Evolutionary conservation across 2,113 vertebrate species (phyloP), one percentile per base, ranked within the genome.

Genomic region (Chlamydotis undulata): DNA sequence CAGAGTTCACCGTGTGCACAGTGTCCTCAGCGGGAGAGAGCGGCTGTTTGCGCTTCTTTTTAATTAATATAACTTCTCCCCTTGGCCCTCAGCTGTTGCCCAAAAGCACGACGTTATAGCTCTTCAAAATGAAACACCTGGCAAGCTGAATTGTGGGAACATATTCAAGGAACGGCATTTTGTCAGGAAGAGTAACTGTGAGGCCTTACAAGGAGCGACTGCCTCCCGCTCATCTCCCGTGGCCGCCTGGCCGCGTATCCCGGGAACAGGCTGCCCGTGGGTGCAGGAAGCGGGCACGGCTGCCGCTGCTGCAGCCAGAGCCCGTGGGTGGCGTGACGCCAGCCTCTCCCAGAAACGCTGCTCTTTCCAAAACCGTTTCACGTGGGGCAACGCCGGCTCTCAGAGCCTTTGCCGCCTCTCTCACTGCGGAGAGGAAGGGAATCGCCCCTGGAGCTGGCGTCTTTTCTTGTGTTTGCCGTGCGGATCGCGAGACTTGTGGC

Each of bases 101-200:
- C 35, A 7, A 33, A 45, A 73, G 4, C 0, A 3, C 12, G 17
- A 19, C 26, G 29, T 6, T 55, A 4, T 28, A 73, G 31, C 43
- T 69, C n/a, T 55, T 59, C 41, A 39, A 87, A 83, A 92, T 28
- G 71, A 95, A 92, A 57, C 78, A 63, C 50, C 70, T 73, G 75
- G 93, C 87, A 90, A 90, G 59, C 84, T 47, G 85, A 89, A 79
- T 87, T 80, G 70, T 37, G 56, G 89, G 63, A 64, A 57, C 49
- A 52, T 37, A 56, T 73, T 89, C 81, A 71, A 77, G 76, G 93
- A 96, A 67, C 52, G 65, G 70, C 79, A 52, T 85, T 90, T 96
- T 75, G 83, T 78, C 33, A 4, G 68, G 79, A 93, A 63, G 89
- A 65, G 35, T 90, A 90, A 94, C 93, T 82, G 95, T 82, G 93